phyloP scores from a whole-genome alignment of 2,888 invertebrate genomes.

The Tribolium freemani region DNA sequence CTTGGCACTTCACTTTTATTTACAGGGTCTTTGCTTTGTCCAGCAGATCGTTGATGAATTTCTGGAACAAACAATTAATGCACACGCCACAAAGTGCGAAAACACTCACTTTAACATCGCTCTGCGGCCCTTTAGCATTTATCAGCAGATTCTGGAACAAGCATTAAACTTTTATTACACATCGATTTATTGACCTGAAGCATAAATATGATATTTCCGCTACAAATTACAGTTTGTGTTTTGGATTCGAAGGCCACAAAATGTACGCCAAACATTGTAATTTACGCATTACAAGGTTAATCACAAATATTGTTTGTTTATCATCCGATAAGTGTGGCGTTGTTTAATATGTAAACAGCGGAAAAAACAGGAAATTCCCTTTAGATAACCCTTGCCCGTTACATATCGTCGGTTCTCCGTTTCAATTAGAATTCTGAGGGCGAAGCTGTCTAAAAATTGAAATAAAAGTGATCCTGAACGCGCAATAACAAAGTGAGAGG shows the following conservation, averaged over 20 bases:
- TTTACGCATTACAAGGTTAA: background rate
- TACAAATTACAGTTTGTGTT: background rate
- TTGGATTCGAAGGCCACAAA: constrained; percentile 7
- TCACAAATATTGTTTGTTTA: constrained; percentile 1
- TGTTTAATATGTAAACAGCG: background rate
- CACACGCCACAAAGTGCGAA: background rate
- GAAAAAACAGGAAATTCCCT: constrained; percentile 5
- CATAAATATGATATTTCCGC: too few relatives aligned
- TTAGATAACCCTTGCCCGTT: background rate
- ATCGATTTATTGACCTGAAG: background rate
- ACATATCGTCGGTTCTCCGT: background rate
- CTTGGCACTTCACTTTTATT: constrained; percentile 68
- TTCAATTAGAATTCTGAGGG: background rate
- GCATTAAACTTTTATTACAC: too few relatives aligned
- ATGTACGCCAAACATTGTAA: background rate
- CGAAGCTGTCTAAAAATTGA: background rate
- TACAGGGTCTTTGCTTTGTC: constrained; percentile 92
- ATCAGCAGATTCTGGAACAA: constrained; percentile 77
- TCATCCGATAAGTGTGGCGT: background rate
- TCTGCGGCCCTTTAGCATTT: constrained; percentile 88
- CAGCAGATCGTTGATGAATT: constrained; percentile 91
- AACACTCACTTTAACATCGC: constrained; percentile 84
- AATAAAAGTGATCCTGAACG: background rate
- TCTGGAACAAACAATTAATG: constrained; percentile 73
- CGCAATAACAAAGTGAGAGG: constrained; percentile 17